Evolutionary conservation across 2,113 vertebrate genomes (phyloP).

Genomic region (Empidonax alnorum): DNA sequence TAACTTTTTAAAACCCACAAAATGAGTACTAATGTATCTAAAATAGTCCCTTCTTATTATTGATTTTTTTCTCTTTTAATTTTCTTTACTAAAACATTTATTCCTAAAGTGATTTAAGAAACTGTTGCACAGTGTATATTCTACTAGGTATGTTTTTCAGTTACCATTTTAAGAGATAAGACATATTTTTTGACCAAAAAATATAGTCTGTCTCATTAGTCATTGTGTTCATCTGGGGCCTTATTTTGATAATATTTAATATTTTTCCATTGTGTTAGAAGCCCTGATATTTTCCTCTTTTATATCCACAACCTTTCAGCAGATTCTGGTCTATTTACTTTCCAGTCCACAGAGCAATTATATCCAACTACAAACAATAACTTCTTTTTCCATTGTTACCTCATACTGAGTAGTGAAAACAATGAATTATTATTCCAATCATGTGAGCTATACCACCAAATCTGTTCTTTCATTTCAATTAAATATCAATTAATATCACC

Average conservation of each 20-base stretch:
- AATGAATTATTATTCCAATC: neutral
- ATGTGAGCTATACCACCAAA: neutral
- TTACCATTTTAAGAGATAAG: neutral
- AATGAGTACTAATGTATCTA: neutral
- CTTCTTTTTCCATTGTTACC: neutral
- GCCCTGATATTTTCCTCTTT: neutral
- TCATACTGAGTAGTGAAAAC: neutral
- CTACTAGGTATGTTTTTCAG: neutral
- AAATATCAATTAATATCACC: neutral
- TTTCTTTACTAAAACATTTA: neutral
- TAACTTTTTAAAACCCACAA: neutral
- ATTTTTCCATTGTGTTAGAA: neutral
- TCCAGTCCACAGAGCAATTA: neutral
- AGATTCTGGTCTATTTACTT: neutral
- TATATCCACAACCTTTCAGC: neutral
- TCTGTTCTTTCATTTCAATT: neutral
- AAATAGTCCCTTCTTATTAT: neutral
- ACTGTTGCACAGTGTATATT: neutral
- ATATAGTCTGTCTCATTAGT: neutral
- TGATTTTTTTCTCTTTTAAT: neutral
- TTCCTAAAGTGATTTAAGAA: neutral
- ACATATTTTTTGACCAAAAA: neutral
- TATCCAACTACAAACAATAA: neutral
- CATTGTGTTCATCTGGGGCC: neutral
- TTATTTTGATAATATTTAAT: neutral